Base-by-base conservation (phyloP, 2,888 invertebrate genomes). In the Emesis russula region DNA sequence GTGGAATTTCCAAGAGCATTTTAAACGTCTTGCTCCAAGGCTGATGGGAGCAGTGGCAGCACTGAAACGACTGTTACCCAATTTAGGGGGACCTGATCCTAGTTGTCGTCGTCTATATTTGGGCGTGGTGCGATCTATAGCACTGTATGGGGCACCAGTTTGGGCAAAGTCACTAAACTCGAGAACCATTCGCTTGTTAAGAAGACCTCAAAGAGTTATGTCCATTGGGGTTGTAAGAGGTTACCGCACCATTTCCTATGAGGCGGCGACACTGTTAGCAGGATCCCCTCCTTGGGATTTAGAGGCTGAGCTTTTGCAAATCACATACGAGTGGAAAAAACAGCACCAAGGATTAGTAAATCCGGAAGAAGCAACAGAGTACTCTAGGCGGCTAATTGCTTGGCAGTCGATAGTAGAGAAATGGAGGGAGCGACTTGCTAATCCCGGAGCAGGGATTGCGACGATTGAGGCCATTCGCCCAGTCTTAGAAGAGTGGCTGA, bases 81-180 rank as follows among this genome's bases (percentile, higher is more conserved):
- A 75, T 5, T 6, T 53, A 2, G 53, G 75, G 3, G 48, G 75
- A 31, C 75, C 75, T 1, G 48, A 41, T 18, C 3, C 41, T 25
- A 6, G 11, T 53, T 76, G 53, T 25, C 31, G 53, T n/a, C 58
- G 25, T 9, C 53, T 53, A 13, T 53, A 53, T 53, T 13, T 53
- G n/a, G 53, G 53, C 1, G 53, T 53, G 13, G 36, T 41, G 15
- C 38, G 74, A 11, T 74, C 74, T 6, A 74, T 44, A 5, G 74
- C 74, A 4, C 7, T 74, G n/a, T 74, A 74, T 36, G 41, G 74
- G 13, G 44, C 41, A n/a, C 74, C 74, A 2, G 25, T 74, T 4
- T 74, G 74, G 41, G 74, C 74, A 11, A 18, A 74, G 0, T 11
- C 11, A 36, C 6, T 36, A 36, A 36, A 36, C 36, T 36, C 36